Evolutionary conservation across 2,888 invertebrate species (phyloP).

Genomic region (Salpingus planirostris): DNA sequence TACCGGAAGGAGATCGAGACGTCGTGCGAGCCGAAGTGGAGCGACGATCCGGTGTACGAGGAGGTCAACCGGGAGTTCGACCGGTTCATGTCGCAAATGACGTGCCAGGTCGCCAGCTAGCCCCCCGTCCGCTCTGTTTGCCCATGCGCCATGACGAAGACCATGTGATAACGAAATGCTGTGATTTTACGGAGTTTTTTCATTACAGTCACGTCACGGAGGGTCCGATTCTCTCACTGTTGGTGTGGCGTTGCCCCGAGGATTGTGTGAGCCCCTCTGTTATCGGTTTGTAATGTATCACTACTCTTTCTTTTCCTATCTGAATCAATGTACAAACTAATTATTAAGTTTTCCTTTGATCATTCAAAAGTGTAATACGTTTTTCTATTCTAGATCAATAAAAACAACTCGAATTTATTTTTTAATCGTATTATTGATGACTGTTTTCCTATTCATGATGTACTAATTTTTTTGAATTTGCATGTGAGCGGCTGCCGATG

Average conservation of each 20-base stretch:
- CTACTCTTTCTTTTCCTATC: constrained; percentile 17
- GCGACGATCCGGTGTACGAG: constrained; percentile 36
- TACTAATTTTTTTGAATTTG: constrained; percentile 34
- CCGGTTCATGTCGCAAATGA: constrained; percentile 56
- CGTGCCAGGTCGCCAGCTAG: constrained; percentile 28
- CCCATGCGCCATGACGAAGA: too few species aligned
- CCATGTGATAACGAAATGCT: constrained; percentile 23
- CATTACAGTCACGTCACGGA: constrained; percentile 38
- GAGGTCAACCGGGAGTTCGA: constrained; percentile 54
- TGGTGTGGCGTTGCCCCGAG: too few species aligned
- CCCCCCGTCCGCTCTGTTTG: too few species aligned
- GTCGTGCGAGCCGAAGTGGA: constrained; percentile 11
- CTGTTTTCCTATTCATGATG: constrained; percentile 17
- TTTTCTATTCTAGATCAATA: constrained; percentile 14
- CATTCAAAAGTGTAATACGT: not conserved
- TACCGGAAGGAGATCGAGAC: constrained; percentile 9
- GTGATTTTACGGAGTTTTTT: constrained; percentile 41
- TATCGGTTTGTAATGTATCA: constrained; percentile 39
- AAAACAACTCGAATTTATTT: constrained; percentile 16
- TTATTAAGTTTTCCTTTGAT: constrained; percentile 1
- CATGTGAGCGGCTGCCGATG: constrained; percentile 21
- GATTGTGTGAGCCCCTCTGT: constrained; percentile 14
- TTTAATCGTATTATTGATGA: constrained; percentile 10
- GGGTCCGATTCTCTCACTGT: constrained; percentile 17
- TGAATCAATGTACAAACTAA: constrained; percentile 17